phyloP scores from a whole-genome alignment of 2,888 invertebrate species.

The Acrobasis consociella region DNA sequence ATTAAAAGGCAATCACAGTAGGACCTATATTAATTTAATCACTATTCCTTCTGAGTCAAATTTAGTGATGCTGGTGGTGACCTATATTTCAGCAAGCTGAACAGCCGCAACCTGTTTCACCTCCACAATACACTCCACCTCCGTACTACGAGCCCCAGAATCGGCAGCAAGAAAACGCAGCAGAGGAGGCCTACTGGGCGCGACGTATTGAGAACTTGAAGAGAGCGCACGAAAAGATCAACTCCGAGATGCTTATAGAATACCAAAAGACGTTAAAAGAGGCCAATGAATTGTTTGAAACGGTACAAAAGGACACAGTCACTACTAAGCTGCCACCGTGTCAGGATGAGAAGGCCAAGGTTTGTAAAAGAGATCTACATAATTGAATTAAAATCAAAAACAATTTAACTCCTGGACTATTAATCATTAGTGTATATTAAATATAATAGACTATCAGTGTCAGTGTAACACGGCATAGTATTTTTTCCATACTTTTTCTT shows the following conservation, averaged over 20 bases:
- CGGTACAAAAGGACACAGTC: slow-evolving; percentile 61
- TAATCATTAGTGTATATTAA: too few relatives aligned
- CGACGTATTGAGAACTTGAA: slow-evolving; percentile 71
- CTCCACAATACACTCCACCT: slow-evolving; percentile 51
- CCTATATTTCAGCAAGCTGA: slow-evolving; percentile 54
- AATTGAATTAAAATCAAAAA: too few relatives aligned
- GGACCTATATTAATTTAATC: too few relatives aligned
- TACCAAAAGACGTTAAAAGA: slow-evolving; percentile 74
- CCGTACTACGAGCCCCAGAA: slow-evolving; percentile 54
- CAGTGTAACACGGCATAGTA: too few relatives aligned
- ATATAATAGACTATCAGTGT: too few relatives aligned
- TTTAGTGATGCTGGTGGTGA: too few relatives aligned
- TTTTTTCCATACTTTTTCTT: too few relatives aligned
- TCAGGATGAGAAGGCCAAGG: slow-evolving; percentile 75
- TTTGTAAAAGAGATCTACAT: slow-evolving; percentile 28
- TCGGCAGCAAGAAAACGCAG: slow-evolving; percentile 57
- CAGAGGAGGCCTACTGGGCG: slow-evolving; percentile 75
- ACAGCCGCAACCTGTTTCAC: slow-evolving; percentile 48
- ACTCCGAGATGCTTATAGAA: slow-evolving; percentile 66
- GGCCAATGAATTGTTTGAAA: slow-evolving; percentile 67
- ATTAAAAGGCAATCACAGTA: too few relatives aligned
- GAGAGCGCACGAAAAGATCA: slow-evolving; percentile 70
- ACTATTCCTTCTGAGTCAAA: too few relatives aligned
- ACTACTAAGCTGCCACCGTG: slow-evolving; percentile 68
- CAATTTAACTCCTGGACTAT: too few relatives aligned